A percentile compares a stretch with the other conserved stretches of the same genome.
These are phyloP conservation scores for Odontophorus gujanensis DNA, from an alignment of 2,113 vertebrate genomes.

Conservation along the genomic window DNA sequence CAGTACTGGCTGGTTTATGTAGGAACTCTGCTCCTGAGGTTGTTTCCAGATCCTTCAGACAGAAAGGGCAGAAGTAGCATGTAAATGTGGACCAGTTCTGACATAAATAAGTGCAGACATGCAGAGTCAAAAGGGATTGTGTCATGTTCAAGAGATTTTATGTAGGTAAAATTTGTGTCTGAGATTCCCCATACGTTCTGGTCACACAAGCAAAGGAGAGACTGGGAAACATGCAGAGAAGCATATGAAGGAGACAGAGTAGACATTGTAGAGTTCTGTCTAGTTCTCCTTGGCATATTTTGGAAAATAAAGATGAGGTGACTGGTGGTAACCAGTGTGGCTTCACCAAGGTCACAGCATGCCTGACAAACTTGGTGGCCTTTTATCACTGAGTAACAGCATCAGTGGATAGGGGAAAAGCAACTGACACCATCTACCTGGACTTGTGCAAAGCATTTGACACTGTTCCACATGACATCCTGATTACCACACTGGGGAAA, in stretches of 20 bases:
- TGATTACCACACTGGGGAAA: too few relatives aligned
- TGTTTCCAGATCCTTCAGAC: neutral
- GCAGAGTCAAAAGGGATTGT: neutral
- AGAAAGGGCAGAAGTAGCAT: neutral
- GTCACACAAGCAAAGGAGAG: too few relatives aligned
- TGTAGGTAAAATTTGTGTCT: neutral
- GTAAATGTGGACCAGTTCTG: neutral
- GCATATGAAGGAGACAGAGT: rapidly evolving
- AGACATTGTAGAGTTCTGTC: neutral
- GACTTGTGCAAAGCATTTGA: too few relatives aligned
- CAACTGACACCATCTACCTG: too few relatives aligned
- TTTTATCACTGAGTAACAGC: too few relatives aligned
- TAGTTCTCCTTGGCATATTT: neutral
- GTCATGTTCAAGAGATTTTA: neutral
- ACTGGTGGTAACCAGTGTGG: too few relatives aligned
- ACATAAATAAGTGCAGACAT: neutral
- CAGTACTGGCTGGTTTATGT: neutral
- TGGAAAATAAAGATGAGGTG: too few relatives aligned
- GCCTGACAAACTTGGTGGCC: too few relatives aligned
- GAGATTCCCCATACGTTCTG: neutral
- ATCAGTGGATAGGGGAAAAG: too few relatives aligned
- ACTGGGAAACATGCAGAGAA: neutral
- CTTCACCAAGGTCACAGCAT: too few relatives aligned
- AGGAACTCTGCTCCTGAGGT: neutral
- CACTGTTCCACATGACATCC: too few relatives aligned